phyloP scores from a whole-genome alignment of 2,888 invertebrate genomes.

The Hyles lineata region DNA sequence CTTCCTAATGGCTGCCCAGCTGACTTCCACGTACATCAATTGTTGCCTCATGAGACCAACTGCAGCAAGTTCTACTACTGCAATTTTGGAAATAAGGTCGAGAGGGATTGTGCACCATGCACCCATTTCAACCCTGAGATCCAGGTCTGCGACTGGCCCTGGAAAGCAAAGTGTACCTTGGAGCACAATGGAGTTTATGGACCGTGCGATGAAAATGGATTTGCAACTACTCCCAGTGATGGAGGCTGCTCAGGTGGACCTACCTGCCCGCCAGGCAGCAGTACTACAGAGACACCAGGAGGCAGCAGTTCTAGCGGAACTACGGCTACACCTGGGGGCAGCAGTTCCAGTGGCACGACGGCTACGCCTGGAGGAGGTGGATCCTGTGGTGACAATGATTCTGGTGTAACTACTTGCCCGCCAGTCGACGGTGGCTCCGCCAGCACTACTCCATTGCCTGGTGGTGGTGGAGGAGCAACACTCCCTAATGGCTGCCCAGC shows the following conservation, averaged over 20 bases:
- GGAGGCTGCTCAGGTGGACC: constrained; percentile 28
- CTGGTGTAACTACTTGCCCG: constrained; percentile 31
- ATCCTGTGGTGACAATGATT: constrained; percentile 32
- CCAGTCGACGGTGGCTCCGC: constrained; percentile 29
- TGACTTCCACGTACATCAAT: neutral
- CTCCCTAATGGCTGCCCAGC: constrained; percentile 44
- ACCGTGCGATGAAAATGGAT: too few relatives aligned
- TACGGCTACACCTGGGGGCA: neutral
- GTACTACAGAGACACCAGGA: constrained; percentile 30
- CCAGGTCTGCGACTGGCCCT: constrained; percentile 9
- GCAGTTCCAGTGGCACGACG: constrained; percentile 25
- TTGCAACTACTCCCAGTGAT: constrained; percentile 8
- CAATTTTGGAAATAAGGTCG: neutral
- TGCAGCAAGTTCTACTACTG: neutral
- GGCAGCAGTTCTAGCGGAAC: constrained; percentile 29
- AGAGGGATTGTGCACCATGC: neutral
- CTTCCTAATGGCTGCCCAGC: too few relatives aligned
- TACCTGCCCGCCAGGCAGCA: neutral
- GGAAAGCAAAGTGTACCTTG: too few relatives aligned
- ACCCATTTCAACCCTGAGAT: neutral
- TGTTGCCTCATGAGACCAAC: neutral
- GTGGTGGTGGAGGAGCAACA: constrained; percentile 1
- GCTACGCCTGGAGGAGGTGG: constrained; percentile 2
- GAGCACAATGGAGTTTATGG: too few relatives aligned
- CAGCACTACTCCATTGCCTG: too few relatives aligned